These are phyloP conservation scores for Sinocyclocheilus rhinocerous DNA, from an alignment of 2,113 vertebrate species.

Conservation along the genomic window DNA sequence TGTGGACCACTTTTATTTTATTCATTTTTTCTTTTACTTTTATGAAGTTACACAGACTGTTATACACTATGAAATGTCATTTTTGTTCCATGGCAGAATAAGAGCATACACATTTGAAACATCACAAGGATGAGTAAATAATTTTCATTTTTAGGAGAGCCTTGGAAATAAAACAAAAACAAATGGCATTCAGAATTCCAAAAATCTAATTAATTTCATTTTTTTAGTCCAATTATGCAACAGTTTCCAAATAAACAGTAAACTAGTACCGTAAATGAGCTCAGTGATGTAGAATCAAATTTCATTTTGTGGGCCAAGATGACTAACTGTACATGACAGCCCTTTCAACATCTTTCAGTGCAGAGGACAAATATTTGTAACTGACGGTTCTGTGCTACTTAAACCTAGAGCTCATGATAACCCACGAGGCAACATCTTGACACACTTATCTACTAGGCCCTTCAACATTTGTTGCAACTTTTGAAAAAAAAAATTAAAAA, in stretches of 20 bases:
- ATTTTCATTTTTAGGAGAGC: too few relatives aligned
- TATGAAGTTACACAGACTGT: too few relatives aligned
- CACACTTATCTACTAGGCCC: too few relatives aligned
- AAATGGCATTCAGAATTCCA: not conserved
- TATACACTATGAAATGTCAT: too few relatives aligned
- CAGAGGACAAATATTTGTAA: slow-evolving; percentile 3
- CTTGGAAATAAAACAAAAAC: not conserved
- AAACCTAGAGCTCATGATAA: not conserved
- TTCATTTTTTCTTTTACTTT: too few relatives aligned
- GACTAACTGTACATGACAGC: not conserved
- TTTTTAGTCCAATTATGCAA: not conserved
- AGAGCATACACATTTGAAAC: not conserved
- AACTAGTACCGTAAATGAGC: not conserved
- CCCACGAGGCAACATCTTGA: not conserved
- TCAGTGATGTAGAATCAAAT: not conserved
- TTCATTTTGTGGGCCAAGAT: slow-evolving; percentile 3
- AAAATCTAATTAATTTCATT: not conserved
- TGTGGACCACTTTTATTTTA: too few relatives aligned
- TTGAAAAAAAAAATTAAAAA: too few relatives aligned
- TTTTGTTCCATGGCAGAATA: not conserved
- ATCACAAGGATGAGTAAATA: not conserved
- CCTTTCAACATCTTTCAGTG: not conserved
- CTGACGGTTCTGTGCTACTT: not conserved
- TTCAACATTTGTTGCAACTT: too few relatives aligned
- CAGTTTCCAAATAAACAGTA: not conserved